Base-by-base conservation (phyloP, 2,113 vertebrate species). In the Fulmarus glacialis region DNA sequence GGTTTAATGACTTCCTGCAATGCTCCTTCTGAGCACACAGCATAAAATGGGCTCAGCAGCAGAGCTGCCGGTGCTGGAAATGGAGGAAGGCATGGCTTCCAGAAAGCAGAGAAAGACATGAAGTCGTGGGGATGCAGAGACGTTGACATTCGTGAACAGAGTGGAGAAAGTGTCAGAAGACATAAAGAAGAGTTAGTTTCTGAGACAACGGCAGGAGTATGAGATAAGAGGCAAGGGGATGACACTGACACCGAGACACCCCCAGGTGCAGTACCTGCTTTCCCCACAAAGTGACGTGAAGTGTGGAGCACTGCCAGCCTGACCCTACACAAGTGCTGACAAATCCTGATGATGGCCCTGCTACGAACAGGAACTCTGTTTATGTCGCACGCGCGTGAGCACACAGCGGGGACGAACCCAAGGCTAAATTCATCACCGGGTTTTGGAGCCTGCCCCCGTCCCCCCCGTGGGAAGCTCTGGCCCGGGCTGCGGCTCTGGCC, bases 201-300 rank as follows among this genome's bases (percentile, higher is more conserved):
- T 15, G 38, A 78, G 22, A 62, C 29, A 50, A 78, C 52, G n/a
- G n/a, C 19, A 6, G 52, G 30, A 78, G 19, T 7, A 40, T 0
- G 9, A 43, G 32, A 5, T 5, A 40, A 15, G 4, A 42, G 22
- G 42, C 34, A 30, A 47, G 36, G 62, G n/a, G 47, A 23, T 11
- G 55, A 11, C 26, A 7, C 8, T 0, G 3, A 9, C 82, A 24
- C 2, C 0, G 47, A 70, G 63, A 34, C 13, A 6, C 21, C 15
- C 19, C 34, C 1, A 0, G 50, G 80, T 78, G 83, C 24, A n/a
- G 72, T 2, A 30, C 38, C 40, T 27, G 20, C 71, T 10, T 8
- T 14, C 63, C 47, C 66, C 10, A 1, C 1, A 1, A 9, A 7
- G 15, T 1, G 23, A 38, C 2, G 30, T 1, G 7, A 32, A 6